Base-by-base conservation (phyloP, 2,797 vertebrate species). In the Gallinago solitaria region DNA sequence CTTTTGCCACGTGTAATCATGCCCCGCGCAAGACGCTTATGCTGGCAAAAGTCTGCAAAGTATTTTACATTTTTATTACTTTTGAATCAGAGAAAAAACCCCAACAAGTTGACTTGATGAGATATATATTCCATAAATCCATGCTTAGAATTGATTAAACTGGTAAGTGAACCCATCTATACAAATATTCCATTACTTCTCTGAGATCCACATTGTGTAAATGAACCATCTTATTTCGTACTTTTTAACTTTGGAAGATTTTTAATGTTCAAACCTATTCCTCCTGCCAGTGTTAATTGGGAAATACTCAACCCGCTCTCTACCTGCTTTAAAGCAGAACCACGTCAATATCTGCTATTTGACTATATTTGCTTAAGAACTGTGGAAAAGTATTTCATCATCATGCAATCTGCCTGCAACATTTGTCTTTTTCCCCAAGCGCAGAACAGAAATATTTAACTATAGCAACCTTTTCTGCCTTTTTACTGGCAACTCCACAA, bases 351-450 rank as follows among this genome's bases (percentile, higher is more conserved):
- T 25, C 67, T 89, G 59, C 41, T 93, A 5, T 70, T 81, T 78
- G 61, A 70, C 69, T 74, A 7, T 94, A 74, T 71, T 97, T 95
- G 64, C 79, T 82, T 80, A 89, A 79, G 71, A 82, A 76, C 81
- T 60, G 56, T 67, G 51, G 87, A 80, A 84, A 89, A 74, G 24
- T 70, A 87, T 93, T 95, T 93, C 75, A 89, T 83, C 78, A 92
- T 80, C 54, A 24, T 57, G 54, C 0, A 0, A 61, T 60, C 47
- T 63, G 35, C 57, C 37, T 79, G 78, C 67, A 85, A 70, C 82
- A 45, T 80, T 84, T 94, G 74, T 67, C 81, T 84, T 89, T 84
- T 89, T 82, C 35, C 33, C 51, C n/a, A 54, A 71, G 45, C 37
- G 47, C 47, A 39, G 51, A 68, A 82, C 47, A 53, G 65, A 92